phyloP scores from a whole-genome alignment of 2,888 invertebrate genomes.

The Bugula neritina region DNA sequence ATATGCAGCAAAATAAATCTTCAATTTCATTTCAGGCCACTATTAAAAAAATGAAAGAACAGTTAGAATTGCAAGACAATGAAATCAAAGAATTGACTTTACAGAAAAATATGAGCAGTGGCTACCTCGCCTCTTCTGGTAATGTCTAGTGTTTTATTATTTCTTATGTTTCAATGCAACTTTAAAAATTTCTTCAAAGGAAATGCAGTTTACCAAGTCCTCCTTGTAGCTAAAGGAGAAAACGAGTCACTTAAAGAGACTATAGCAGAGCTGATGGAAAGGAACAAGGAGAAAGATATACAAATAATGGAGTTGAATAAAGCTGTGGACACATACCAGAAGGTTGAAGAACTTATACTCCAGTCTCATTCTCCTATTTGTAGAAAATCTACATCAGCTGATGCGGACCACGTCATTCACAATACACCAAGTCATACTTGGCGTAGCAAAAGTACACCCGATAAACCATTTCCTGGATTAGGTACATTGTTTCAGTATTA shows the following conservation, averaged over 20 bases:
- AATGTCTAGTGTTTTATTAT: no score
- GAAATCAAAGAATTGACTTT: conserved; percentile 46
- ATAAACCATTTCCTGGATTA: no score
- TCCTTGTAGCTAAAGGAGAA: not conserved
- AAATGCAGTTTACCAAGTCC: no score
- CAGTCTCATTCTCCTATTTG: conserved; percentile 35
- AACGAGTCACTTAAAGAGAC: not conserved
- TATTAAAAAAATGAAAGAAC: conserved; percentile 44
- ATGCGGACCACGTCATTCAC: conserved; percentile 28
- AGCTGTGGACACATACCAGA: conserved; percentile 44
- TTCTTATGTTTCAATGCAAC: no score
- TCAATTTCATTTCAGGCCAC: conserved; percentile 40
- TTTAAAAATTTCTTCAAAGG: no score
- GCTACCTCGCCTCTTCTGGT: not conserved
- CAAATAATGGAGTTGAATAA: conserved; percentile 53
- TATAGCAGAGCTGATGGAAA: not conserved
- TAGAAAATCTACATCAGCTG: not conserved
- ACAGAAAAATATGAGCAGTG: not conserved
- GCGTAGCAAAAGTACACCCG: no score
- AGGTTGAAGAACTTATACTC: conserved; percentile 48
- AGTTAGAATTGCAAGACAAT: conserved; percentile 47
- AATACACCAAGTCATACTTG: conserved; percentile 25
- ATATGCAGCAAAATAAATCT: not conserved
- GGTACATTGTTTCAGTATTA: no score
- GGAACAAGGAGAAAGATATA: conserved; percentile 39